Evolutionary conservation across 2,113 vertebrate genomes (phyloP).

Genomic region (Ailuropoda melanoleuca): DNA sequence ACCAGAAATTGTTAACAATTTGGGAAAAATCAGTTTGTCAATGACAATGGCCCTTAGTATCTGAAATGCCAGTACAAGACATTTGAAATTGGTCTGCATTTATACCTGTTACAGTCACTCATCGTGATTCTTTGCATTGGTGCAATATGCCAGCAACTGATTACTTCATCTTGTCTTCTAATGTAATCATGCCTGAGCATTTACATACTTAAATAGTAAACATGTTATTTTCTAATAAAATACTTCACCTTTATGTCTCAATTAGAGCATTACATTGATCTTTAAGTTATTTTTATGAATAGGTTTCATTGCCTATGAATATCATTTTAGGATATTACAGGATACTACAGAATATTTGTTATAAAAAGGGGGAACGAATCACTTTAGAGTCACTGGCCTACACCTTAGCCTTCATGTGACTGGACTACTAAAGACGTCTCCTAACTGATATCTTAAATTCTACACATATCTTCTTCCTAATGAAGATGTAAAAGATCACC

Average conservation of each 20-base stretch:
- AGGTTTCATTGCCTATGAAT: background rate
- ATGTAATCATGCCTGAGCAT: background rate
- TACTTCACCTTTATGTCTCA: constrained; percentile 10
- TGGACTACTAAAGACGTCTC: background rate
- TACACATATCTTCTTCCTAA: background rate
- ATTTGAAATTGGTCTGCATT: background rate
- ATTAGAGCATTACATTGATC: background rate
- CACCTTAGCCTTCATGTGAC: background rate
- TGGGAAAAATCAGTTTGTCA: background rate
- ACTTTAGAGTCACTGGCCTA: background rate
- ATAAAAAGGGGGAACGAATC: background rate
- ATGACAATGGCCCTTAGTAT: background rate
- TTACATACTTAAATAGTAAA: background rate
- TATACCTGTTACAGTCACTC: background rate
- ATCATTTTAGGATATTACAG: background rate
- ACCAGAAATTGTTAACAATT: background rate
- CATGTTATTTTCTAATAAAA: constrained; percentile 10
- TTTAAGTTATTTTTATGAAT: background rate
- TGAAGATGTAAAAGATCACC: background rate
- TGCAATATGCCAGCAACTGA: background rate
- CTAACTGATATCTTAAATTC: background rate
- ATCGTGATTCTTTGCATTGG: background rate
- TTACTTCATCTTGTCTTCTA: background rate
- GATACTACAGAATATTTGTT: background rate
- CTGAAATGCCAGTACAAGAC: background rate